Evolutionary conservation across 2,797 vertebrate genomes (phyloP).

Genomic region (Schizothorax lantsangensis): DNA sequence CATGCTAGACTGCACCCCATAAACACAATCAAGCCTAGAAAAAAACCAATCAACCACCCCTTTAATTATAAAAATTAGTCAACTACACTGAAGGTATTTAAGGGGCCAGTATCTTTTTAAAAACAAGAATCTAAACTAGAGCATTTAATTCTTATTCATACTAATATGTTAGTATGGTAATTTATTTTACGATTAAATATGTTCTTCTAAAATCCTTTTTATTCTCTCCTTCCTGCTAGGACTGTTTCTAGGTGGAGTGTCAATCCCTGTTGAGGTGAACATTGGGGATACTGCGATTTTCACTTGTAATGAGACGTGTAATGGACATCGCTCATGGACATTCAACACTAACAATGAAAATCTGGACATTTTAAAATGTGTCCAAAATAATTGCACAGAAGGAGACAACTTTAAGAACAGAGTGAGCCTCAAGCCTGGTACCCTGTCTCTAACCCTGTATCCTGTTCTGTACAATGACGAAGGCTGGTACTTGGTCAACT

Average conservation of each 20-base stretch:
- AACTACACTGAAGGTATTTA: neutral
- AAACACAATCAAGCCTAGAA: too few species aligned
- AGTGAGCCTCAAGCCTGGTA: neutral
- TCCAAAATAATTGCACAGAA: neutral
- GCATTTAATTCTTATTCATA: neutral
- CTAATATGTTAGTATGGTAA: neutral
- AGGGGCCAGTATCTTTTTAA: neutral
- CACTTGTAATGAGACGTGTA: neutral
- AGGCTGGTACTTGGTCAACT: conserved; percentile 23
- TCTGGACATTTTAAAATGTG: conserved; percentile 1
- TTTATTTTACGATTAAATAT: neutral
- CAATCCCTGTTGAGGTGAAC: neutral
- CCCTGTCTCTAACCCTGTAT: neutral
- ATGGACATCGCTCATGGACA: neutral
- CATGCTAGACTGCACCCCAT: too few species aligned
- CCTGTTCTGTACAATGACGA: conserved; percentile 21
- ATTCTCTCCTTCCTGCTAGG: neutral
- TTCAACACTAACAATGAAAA: too few species aligned
- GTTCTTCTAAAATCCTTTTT: neutral
- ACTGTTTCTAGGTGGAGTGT: neutral
- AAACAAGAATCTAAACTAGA: neutral
- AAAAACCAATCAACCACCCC: too few species aligned
- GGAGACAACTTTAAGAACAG: neutral
- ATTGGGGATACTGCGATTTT: neutral
- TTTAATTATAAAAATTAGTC: neutral